Evolutionary conservation across 2,888 invertebrate species (phyloP).

Genomic region (Seira sanloemensis): DNA sequence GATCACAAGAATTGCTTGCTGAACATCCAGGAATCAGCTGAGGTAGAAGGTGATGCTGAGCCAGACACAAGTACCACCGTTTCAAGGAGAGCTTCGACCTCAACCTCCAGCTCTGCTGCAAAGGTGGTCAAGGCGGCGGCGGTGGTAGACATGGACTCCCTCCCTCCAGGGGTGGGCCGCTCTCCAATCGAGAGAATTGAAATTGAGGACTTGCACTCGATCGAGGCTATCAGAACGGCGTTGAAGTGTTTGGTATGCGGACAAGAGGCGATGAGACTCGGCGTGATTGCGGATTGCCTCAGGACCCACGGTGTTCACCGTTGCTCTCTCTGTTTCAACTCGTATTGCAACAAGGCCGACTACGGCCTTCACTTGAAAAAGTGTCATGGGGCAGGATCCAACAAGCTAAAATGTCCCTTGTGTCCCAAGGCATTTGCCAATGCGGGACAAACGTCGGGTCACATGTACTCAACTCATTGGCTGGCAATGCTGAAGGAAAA

Average conservation of each 20-base stretch:
- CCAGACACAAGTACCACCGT: background rate
- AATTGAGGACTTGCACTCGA: conserved; percentile 55
- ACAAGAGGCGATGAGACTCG: conserved; percentile 55
- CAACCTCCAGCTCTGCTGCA: background rate
- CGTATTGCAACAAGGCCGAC: conserved; percentile 62
- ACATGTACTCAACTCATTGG: conserved; percentile 70
- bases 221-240: conserved; percentile 50
- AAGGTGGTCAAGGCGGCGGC: background rate
- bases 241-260: conserved; percentile 69
- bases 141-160: conserved; percentile 31
- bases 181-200: conserved; percentile 71
- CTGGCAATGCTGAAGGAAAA: conserved; percentile 43
- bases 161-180: conserved; percentile 69
- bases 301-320: conserved; percentile 68
- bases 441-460: conserved; percentile 70
- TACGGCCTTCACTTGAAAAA: conserved; percentile 67
- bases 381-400: conserved; percentile 56
- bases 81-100: conserved; percentile 23
- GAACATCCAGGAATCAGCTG: conserved; percentile 25
- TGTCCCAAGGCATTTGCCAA: conserved; percentile 66
- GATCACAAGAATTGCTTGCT: conserved; percentile 67
- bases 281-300: conserved; percentile 66
- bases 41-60: conserved; percentile 12
- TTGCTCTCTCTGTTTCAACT: conserved; percentile 72
- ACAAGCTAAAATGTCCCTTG: conserved; percentile 65